Percentiles rank a stretch among this genome's conserved stretches.
phyloP scores from a whole-genome alignment of 1,140 invertebrate species.

The Drosophila suzukii region DNA sequence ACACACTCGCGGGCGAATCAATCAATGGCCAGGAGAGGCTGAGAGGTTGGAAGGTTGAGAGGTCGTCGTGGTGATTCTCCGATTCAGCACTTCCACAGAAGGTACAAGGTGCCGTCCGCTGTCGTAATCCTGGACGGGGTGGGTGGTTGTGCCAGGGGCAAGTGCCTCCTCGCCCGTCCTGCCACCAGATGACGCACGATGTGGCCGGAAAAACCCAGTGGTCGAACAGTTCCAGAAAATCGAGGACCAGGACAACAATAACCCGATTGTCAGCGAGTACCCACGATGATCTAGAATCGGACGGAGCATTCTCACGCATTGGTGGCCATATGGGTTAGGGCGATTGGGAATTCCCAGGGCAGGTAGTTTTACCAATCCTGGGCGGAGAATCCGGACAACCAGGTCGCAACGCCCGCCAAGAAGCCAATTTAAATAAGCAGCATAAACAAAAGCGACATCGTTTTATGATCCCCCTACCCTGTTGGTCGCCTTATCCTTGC shows the following conservation, averaged over 20 bases:
- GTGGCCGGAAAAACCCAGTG: constrained; percentile 44
- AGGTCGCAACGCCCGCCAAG: constrained; percentile 70
- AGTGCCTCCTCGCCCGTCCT: constrained; percentile 5
- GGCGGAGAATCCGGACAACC: not conserved
- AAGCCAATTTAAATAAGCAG: constrained; percentile 83
- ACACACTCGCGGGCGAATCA: constrained; percentile 38
- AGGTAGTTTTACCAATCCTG: constrained; percentile 16
- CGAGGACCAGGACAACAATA: constrained; percentile 23
- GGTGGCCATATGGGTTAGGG: constrained; percentile 61
- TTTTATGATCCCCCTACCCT: constrained; percentile 54
- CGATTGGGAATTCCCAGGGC: constrained; percentile 56
- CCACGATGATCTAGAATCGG: constrained; percentile 54
- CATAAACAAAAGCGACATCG: constrained; percentile 74
- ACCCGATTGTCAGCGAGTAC: constrained; percentile 3
- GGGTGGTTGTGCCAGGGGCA: constrained; percentile 2
- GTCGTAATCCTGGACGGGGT: constrained; percentile 22
- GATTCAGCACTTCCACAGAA: constrained; percentile 7
- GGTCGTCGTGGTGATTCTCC: constrained; percentile 4
- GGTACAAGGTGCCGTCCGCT: not conserved
- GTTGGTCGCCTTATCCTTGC: constrained; percentile 9
- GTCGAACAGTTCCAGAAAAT: not conserved
- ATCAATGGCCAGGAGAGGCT: constrained; percentile 41
- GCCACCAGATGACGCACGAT: constrained; percentile 60
- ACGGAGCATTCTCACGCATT: constrained; percentile 41
- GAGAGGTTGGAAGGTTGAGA: not conserved